Conservation (phyloP, 2,888 invertebrate species). For the Glyphotaelius pellucidus region DNA sequence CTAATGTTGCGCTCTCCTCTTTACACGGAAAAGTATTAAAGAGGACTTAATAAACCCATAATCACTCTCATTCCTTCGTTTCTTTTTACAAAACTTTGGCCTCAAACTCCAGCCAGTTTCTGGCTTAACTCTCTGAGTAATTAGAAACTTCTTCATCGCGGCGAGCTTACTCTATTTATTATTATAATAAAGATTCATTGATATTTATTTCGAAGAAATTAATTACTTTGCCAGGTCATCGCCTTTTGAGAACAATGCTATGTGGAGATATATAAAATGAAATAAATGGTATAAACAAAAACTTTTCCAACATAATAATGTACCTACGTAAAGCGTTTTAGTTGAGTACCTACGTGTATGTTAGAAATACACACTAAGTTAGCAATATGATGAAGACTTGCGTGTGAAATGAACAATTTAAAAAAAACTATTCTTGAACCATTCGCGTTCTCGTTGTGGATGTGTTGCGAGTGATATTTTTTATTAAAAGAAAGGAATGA, state of each 20-base stretch:
- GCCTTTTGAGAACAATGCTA: neutral
- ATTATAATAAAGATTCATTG: slow-evolving; percentile 11
- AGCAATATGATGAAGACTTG: too few species aligned
- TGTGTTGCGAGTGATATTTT: too few species aligned
- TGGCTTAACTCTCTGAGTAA: slow-evolving; percentile 55
- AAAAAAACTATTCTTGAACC: too few species aligned
- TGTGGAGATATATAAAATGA: neutral
- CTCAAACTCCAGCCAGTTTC: slow-evolving; percentile 24
- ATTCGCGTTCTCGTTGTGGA: too few species aligned
- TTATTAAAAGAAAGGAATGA: too few species aligned
- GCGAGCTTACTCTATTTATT: slow-evolving; percentile 18
- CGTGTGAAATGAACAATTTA: too few species aligned
- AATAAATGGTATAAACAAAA: neutral
- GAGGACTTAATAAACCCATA: slow-evolving; percentile 58
- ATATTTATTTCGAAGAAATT: slow-evolving; percentile 2
- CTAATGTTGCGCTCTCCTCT: neutral
- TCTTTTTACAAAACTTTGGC: slow-evolving; percentile 51
- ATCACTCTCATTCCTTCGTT: slow-evolving; percentile 54
- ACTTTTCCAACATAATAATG: neutral
- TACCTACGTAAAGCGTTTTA: too few species aligned
- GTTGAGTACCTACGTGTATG: too few species aligned
- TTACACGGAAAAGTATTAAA: slow-evolving; percentile 51
- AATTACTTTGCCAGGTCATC: neutral
- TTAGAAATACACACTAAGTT: too few species aligned
- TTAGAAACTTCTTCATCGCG: slow-evolving; percentile 54